Base-by-base conservation (phyloP, 2,888 invertebrate species). In the Caenorhabditis afra region DNA sequence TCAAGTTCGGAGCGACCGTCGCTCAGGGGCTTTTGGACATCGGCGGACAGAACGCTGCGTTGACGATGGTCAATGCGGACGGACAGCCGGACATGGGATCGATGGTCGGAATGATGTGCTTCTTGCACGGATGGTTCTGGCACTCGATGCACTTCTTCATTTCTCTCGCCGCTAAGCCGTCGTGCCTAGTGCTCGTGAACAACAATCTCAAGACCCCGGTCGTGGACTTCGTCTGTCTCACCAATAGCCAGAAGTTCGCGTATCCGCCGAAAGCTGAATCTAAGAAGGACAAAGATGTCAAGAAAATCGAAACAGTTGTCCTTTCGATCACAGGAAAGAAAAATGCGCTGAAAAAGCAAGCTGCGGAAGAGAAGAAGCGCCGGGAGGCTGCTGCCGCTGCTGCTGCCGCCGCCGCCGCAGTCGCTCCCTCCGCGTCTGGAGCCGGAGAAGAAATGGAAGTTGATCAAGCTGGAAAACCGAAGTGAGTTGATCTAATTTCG, bases 41-140 rank as follows among this genome's bases (percentile, higher is more conserved):
- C 29, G 79, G 79, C 14, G 79, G 79, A 5, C 74, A 79, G 20
- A 79, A 79, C 44, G 79, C 79, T 5, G 66, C 75, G 0, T 44
- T 79, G 35, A 35, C 55, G 47, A 65, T 79, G 65, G 68, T 70
- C 37, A 79, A 79, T 29, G 61, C 68, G 12, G 65, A 74, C 49
- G 70, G 70, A n/a, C 71, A 79, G 44, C 53, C 70, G 3, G 79
- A 79, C 45, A 75, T 74, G 74, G 75, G 66, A 20, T 61, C 68
- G 7, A 75, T 70, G 74, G 75, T 79, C 44, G 79, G 79, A 68
- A 75, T 79, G 74, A 70, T 79, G 74, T 74, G 79, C 70, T 79
- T 79, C 70, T 41, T 75, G 58, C 79, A 79, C 39, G 74, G 74
- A 55, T 79, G 79, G 79, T 79, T 73, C 75, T 79, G 79, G 79